Base-by-base conservation (phyloP, 2,113 vertebrate species). In the Nothoprocta perdicaria region DNA sequence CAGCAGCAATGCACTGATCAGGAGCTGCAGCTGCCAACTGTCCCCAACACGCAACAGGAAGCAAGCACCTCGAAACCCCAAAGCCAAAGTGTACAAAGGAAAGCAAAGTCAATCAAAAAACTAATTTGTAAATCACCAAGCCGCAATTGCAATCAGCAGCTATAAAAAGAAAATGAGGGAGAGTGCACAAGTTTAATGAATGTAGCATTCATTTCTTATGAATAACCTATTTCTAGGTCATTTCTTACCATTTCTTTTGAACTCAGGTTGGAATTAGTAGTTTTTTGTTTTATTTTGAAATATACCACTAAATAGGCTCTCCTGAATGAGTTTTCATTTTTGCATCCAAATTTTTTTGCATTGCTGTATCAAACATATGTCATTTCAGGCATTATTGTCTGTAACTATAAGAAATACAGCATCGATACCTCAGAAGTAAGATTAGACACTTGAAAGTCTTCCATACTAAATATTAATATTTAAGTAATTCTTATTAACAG, bases 381-480 rank as follows among this genome's bases (percentile, higher is more conserved):
- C 67, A 58, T 72, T 78, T 23, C 60, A 48, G 33, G 10, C n/a
- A 62, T 52, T 69, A 41, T 69, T 43, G 41, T 63, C 62, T 80
- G 58, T 35, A 27, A 77, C 73, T 75, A 62, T 69, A 91, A 35
- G 75, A 40, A 85, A 62, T 83, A 55, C 11, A 53, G 23, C 63
- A 91, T 50, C 74, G 48, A 68, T 83, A 72, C 50, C 18, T 46
- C 48, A 71, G 57, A 46, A 55, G 22, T 27, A 57, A 61, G 72
- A 48, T 89, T 57, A 75, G 43, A 45, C 52, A 40, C 16, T 12
- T 45, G 35, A 31, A 5, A 75, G 58, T 81, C 22, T 31, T 71
- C 88, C 65, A 62, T 38, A 65, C 77, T 85, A 81, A 85, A 92
- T 45, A 89, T 62, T 48, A 92, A 55, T 40, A 73, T 66, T 86